These are phyloP conservation scores for Cossypha heuglini DNA, from an alignment of 2,797 vertebrate species.

Conservation along the genomic window DNA sequence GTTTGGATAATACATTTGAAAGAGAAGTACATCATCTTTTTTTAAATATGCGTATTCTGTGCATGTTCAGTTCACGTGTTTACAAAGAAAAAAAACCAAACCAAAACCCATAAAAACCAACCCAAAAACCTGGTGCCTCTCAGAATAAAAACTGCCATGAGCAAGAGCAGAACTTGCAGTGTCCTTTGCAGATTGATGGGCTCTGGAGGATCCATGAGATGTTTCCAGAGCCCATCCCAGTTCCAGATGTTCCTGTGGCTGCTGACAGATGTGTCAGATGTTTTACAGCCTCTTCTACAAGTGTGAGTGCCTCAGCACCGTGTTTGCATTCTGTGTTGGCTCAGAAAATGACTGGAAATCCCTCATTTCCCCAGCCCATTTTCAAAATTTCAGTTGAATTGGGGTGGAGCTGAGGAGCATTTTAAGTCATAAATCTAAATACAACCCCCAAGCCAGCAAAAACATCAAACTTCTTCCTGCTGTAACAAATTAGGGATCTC, in stretches of 20 bases:
- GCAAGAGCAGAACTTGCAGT: not conserved
- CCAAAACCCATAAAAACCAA: not conserved
- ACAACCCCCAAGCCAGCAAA: not conserved
- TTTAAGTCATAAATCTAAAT: not conserved
- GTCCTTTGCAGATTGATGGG: not conserved
- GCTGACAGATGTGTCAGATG: not conserved
- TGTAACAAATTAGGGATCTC: not conserved
- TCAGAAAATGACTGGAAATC: not conserved
- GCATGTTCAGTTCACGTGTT: not conserved
- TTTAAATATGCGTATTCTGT: accelerated
- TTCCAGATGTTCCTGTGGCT: not conserved
- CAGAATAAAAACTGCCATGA: not conserved
- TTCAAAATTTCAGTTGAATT: not conserved
- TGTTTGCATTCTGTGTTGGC: not conserved
- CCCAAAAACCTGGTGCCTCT: accelerated
- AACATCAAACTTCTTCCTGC: not conserved
- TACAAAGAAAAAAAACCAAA: too few species aligned
- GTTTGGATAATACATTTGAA: not conserved
- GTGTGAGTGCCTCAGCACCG: not conserved
- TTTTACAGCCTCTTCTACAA: not conserved
- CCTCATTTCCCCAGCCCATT: not conserved
- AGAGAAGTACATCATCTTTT: not conserved
- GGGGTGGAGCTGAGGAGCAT: not conserved
- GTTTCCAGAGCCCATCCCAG: not conserved
- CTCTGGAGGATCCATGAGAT: not conserved